These are phyloP conservation scores for Eudyptes chrysolophus DNA, from an alignment of 2,113 vertebrate genomes.

Conservation along the genomic window DNA sequence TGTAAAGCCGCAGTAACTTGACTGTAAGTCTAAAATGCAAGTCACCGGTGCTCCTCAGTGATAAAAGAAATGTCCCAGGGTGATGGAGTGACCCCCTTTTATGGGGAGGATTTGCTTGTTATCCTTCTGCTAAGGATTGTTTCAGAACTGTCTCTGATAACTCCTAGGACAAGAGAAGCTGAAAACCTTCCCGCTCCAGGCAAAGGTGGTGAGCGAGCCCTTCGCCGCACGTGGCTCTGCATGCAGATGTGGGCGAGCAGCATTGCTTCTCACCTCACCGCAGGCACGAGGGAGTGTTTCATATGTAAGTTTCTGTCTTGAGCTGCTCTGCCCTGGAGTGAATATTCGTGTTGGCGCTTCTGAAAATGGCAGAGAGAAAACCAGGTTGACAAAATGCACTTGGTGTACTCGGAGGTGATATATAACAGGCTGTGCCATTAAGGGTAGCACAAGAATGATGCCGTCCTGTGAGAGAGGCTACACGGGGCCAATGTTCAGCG, in stretches of 20 bases:
- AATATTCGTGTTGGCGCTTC: neutral
- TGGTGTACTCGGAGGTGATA: neutral
- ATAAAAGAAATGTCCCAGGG: neutral
- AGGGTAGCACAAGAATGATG: neutral
- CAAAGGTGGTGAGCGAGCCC: neutral
- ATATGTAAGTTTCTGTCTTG: neutral
- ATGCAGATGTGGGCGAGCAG: neutral
- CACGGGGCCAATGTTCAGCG: accelerated
- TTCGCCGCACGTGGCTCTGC: accelerated
- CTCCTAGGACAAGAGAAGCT: neutral
- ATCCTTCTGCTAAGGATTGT: neutral
- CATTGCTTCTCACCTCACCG: neutral
- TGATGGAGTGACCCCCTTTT: neutral
- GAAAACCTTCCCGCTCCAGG: neutral
- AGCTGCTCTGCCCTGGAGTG: neutral
- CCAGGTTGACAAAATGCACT: neutral
- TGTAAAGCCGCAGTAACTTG: neutral
- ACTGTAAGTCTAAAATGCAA: neutral
- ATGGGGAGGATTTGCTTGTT: neutral
- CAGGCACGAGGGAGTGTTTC: neutral
- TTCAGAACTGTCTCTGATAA: neutral
- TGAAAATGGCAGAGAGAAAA: neutral
- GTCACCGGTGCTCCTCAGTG: neutral
- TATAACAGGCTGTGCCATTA: neutral
- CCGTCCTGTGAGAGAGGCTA: neutral